A percentile compares a stretch with the other conserved stretches of the same genome.
phyloP scores from a whole-genome alignment of 2,797 vertebrate species.

The Buceros bicornis region DNA sequence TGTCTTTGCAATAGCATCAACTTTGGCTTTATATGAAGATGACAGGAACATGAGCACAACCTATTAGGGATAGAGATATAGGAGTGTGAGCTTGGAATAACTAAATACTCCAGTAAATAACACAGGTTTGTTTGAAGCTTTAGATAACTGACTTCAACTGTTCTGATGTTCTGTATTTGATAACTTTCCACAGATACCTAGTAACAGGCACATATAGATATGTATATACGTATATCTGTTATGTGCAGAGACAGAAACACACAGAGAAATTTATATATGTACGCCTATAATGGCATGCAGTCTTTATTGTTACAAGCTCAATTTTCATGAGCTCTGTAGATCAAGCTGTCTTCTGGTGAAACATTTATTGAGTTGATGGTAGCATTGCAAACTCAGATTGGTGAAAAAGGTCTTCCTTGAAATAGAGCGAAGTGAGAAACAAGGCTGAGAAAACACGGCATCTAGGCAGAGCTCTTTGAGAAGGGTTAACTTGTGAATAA shows the following conservation, averaged over 20 bases:
- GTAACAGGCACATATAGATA: not conserved
- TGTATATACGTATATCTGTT: not conserved
- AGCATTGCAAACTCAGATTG: fast-evolving
- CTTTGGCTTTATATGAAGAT: not conserved
- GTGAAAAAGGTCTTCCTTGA: not conserved
- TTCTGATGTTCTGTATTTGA: not conserved
- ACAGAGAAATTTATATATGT: not conserved
- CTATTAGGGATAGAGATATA: slow-evolving; percentile 13
- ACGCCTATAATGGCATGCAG: not conserved
- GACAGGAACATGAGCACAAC: not conserved
- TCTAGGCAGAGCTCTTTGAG: not conserved
- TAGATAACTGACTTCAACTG: not conserved
- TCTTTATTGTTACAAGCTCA: not conserved
- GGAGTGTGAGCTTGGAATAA: not conserved
- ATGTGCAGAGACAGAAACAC: not conserved
- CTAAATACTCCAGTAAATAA: not conserved
- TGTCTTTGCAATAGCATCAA: not conserved
- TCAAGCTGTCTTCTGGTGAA: not conserved
- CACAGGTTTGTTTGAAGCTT: not conserved
- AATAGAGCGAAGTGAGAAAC: not conserved
- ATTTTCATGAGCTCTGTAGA: not conserved
- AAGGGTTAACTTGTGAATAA: not conserved
- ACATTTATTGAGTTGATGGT: not conserved
- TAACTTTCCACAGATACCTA: not conserved
- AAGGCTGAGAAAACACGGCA: not conserved